phyloP scores from a whole-genome alignment of 2,113 vertebrate species.

The Camelus bactrianus region DNA sequence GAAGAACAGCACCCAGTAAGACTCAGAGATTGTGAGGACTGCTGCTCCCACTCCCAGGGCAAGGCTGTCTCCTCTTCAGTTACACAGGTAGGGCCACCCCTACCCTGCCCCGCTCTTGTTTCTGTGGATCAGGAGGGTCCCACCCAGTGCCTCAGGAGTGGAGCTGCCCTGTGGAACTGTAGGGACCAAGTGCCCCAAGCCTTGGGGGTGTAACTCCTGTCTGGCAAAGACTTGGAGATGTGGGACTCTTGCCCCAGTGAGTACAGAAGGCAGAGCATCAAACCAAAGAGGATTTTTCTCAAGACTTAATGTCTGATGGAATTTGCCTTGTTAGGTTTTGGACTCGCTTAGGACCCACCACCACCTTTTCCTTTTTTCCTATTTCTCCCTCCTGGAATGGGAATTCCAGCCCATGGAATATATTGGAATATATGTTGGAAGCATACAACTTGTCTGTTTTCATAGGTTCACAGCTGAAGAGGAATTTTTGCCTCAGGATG shows the following conservation, averaged over 20 bases:
- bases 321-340: slow-evolving; percentile 3
- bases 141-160: neutral
- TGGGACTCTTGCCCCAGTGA: neutral
- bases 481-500: neutral
- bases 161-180: neutral
- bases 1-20: neutral
- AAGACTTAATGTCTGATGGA: neutral
- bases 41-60: neutral
- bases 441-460: neutral
- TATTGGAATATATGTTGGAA: neutral
- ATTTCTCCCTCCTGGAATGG: neutral
- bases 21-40: neutral
- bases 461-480: neutral
- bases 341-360: neutral
- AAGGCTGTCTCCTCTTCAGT: neutral
- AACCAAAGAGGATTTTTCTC: neutral
- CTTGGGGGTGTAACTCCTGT: neutral
- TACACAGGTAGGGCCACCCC: neutral
- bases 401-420: neutral
- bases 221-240: neutral
- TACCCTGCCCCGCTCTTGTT: neutral
- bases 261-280: neutral
- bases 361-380: neutral
- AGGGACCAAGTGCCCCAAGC: neutral
- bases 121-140: neutral